Evolutionary conservation across 2,888 invertebrate genomes (phyloP), one percentile per base, ranked within the genome.

Genomic region (Cryptocephalus primarius): DNA sequence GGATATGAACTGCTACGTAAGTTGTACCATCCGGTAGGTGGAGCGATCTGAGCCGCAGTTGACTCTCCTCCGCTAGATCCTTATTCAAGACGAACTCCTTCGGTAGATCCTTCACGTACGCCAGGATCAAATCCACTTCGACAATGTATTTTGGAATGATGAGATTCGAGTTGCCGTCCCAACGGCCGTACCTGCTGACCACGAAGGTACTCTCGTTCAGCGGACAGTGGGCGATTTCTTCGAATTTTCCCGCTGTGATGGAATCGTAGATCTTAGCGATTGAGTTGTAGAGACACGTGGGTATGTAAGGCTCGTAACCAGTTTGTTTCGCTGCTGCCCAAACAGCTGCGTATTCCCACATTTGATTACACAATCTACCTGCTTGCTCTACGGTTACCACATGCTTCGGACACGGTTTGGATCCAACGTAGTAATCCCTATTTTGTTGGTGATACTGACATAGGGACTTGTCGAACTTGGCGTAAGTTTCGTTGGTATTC

Each of bases 51-150:
- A 54, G 41, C 34, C 50, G 45, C 49, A 64, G 69, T 50, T 72
- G 70, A 42, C 75, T 75, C 50, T 72, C 69, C 13, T 68, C 63
- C 43, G 70, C 59, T 48, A 76, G 62, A 53, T 68, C 71, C 49
- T 67, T 66, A 52, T 72, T 73, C 60, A 78, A 75, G 36, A 71
- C 71, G 55, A 78, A 76, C 62, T 78, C 78, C 55, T 72, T 70
- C 47, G 74, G 67, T 48, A 78, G 68, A 58, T 77, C 77, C 60
- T 75, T 74, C 60, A 73, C 69, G 75, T 76, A 77, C 44, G 72
- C 67, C 55, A 76, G 62, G 48, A 77, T 74, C 51, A 76, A 60
- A 42, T 76, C 76, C 61, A 75, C 74, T 53, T 75, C 72, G 38
- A 75, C 70, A 33, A 73, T 71, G 59, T 75, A 75, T 46, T 71